Conservation (phyloP, 2,113 vertebrate genomes). For the Cyanoderma ruficeps region DNA sequence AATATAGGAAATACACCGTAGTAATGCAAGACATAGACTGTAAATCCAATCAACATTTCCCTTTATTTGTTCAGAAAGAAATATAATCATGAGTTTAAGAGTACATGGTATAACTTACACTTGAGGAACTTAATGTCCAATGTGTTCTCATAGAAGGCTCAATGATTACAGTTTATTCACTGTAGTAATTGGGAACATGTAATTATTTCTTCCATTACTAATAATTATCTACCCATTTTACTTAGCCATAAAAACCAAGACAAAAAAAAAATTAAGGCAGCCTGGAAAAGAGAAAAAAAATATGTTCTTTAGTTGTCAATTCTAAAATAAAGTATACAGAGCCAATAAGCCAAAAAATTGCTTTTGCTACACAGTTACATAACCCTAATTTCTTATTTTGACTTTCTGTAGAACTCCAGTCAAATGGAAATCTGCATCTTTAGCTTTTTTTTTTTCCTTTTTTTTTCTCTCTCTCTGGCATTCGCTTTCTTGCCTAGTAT, state of each 20-base stretch:
- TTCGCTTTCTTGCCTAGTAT: neutral
- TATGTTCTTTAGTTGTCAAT: neutral
- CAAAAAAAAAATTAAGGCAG: neutral
- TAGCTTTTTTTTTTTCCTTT: neutral
- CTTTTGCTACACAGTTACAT: conserved; percentile 8
- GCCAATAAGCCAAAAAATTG: conserved; percentile 54
- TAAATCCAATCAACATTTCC: neutral
- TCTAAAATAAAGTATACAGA: conserved; percentile 32
- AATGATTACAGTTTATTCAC: conserved; percentile 40
- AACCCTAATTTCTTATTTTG: neutral
- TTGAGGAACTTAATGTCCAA: conserved; percentile 9
- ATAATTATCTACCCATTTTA: conserved; percentile 41
- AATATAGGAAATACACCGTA: neutral
- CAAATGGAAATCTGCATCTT: neutral
- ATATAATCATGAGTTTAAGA: neutral
- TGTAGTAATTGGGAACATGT: conserved; percentile 10
- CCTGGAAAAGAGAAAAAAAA: neutral
- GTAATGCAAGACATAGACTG: neutral
- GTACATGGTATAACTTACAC: conserved; percentile 2
- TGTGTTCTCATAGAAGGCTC: neutral
- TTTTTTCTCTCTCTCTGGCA: neutral
- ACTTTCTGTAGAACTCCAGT: neutral
- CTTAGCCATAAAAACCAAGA: conserved; percentile 1
- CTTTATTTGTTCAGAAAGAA: neutral
- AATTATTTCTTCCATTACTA: conserved; percentile 50